Evolutionary conservation across 2,797 vertebrate species (phyloP).

Genomic region (Cephalopachus bancanus): DNA sequence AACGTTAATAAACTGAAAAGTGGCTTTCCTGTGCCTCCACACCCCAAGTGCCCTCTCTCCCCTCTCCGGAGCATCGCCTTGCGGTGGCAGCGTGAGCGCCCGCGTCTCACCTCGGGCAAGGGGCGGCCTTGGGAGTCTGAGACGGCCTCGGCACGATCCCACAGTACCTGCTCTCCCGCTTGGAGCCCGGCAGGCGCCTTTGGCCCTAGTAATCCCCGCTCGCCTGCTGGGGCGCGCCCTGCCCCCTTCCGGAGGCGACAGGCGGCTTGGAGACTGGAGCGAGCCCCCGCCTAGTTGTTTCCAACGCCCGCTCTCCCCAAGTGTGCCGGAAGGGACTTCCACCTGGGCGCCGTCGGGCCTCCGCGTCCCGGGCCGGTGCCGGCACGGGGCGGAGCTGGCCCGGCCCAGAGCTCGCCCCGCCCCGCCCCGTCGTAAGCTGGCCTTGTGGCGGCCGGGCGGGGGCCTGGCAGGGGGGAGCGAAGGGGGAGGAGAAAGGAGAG

Average conservation of each 20-base stretch:
- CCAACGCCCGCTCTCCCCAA: too few species aligned
- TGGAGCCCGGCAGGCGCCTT: background rate
- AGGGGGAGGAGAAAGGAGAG: conserved; percentile 46
- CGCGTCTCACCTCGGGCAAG: background rate
- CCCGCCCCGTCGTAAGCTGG: conserved; percentile 71
- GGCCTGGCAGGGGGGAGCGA: conserved; percentile 51
- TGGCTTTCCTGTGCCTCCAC: background rate
- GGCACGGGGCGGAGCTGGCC: conserved; percentile 68
- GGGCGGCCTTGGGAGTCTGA: background rate
- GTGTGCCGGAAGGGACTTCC: background rate
- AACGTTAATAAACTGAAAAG: background rate
- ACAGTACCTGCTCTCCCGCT: background rate
- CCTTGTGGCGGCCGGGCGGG: conserved; percentile 63
- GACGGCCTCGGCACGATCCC: background rate
- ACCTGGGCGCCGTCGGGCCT: conserved; percentile 51
- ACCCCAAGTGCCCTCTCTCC: background rate
- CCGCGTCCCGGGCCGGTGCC: background rate
- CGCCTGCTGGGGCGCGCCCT: fast-evolving
- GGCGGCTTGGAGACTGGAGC: background rate
- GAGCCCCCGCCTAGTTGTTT: too few species aligned
- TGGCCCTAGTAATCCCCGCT: background rate
- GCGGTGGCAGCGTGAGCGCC: background rate
- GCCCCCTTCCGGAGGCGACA: background rate
- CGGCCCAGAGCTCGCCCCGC: conserved; percentile 57
- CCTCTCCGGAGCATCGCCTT: too few species aligned